Evolutionary conservation across 1,140 invertebrate species (phyloP), one percentile per base, ranked within the genome.

Genomic region (Drosophila malerkotliana): DNA sequence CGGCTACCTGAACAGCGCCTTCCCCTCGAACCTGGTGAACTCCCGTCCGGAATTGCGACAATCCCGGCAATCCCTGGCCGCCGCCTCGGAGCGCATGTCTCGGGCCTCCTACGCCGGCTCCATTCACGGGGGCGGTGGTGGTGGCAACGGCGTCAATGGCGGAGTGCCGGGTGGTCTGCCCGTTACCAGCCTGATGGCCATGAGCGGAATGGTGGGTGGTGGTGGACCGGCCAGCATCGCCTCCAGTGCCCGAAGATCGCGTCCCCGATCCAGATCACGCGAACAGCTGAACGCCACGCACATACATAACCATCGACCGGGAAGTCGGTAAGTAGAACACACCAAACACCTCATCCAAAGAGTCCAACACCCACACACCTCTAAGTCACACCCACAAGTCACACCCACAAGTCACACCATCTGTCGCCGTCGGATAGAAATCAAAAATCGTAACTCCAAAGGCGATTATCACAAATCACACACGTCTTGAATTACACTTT

Each of bases 11-110:
- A 92, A 93, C 53, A 93, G 93, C 49, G 94, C 94, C 58, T 95
- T 96, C 76, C 94, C 95, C 14, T 94, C 94, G 58, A 96, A 96
- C 91, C 93, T 97, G 75, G 94, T 96, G 69, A 95, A 94, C 85
- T 96, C 96, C 1, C 93, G 96, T 92, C 95, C 95, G 93, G 96
- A 97, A 92, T 92, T 97, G 60, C 94, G 96, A 48, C 96, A 97
- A 89, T 97, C 96, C 12, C 93, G 96, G 18, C 96, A 97, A 89
- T 97, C 96, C 1, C 90, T 97, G 76, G 95, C 96, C 14, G 95
- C 95, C 61, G 94, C 95, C 53, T 96, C 96, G 5, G 96, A 97
- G 79, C 94, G 96, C 47, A 95, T 96, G 92, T 96, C 95, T 1
- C 93, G 95, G 49, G 93, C 94, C 59, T 95, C 94, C 82, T 91